Evolutionary conservation across 2,888 invertebrate genomes (phyloP).

Genomic region (Linyphia triangularis): DNA sequence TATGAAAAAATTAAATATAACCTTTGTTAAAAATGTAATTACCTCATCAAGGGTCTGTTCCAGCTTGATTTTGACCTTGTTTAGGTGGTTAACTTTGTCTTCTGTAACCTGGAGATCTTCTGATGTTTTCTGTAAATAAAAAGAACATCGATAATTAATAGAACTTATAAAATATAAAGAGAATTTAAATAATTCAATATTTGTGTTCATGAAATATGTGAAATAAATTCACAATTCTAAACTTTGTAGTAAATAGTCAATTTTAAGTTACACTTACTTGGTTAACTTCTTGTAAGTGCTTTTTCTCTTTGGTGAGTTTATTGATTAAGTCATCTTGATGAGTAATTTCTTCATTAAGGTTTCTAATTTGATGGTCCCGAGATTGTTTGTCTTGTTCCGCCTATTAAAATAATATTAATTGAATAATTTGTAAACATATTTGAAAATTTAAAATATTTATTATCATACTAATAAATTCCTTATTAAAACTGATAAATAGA

Average conservation of each 20-base stretch:
- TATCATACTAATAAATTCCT: neutral
- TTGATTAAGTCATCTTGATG: constrained; percentile 99
- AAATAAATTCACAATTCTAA: neutral
- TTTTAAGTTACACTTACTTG: constrained; percentile 56
- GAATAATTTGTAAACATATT: neutral
- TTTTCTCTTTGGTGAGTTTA: constrained; percentile 99
- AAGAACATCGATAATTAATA: too few species aligned
- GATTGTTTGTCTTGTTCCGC: constrained; percentile 98
- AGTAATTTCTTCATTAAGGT: constrained; percentile 99
- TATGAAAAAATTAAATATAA: neutral
- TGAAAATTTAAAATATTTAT: neutral
- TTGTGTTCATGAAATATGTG: too few species aligned
- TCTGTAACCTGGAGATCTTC: constrained; percentile 98
- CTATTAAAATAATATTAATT: constrained; percentile 77
- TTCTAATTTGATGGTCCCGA: constrained; percentile 98
- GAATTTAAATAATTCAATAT: neutral
- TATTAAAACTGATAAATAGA: neutral
- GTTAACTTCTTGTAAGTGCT: constrained; percentile 91
- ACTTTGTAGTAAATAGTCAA: neutral
- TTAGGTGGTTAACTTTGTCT: constrained; percentile 99
- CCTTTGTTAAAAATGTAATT: constrained; percentile 1
- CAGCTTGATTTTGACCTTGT: constrained; percentile 99
- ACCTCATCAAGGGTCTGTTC: constrained; percentile 97
- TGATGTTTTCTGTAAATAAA: constrained; percentile 88
- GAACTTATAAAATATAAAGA: neutral